Conservation (phyloP, 53 echinoderm and acorn worm species). For the Stichopus horrens region DNA sequence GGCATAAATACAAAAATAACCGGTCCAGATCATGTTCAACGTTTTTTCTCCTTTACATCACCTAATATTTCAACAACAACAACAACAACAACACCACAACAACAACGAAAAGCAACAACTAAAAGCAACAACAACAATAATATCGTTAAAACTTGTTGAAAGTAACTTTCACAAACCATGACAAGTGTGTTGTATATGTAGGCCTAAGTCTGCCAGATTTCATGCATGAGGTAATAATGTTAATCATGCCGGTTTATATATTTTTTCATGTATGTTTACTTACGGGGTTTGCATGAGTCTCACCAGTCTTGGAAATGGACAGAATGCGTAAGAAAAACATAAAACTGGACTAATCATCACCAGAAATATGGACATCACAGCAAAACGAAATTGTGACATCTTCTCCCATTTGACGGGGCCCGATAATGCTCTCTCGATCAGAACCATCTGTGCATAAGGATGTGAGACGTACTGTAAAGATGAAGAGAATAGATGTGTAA, state of each 20-base stretch:
- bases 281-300: conserved; percentile 30
- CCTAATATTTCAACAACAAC: no score
- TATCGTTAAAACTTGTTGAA: no score
- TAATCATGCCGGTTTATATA: background rate
- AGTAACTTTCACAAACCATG: no score
- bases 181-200: no score
- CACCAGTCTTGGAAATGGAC: conserved; percentile 15
- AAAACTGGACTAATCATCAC: conserved; percentile 1
- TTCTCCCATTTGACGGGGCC: conserved; percentile 12
- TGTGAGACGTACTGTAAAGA: conserved; percentile 18
- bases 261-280: background rate
- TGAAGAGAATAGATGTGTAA: background rate
- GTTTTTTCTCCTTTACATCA: no score
- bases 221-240: no score
- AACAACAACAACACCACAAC: no score
- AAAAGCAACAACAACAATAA: no score
- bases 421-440: conserved; percentile 9
- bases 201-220: no score
- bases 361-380: background rate
- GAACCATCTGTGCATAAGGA: conserved; percentile 18
- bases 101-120: no score
- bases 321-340: conserved; percentile 4
- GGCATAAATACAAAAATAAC: background rate
- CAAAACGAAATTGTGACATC: conserved; percentile 4
- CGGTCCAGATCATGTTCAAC: no score